phyloP scores from a whole-genome alignment of 2,113 vertebrate genomes.

The Neopipo cinnamomea region DNA sequence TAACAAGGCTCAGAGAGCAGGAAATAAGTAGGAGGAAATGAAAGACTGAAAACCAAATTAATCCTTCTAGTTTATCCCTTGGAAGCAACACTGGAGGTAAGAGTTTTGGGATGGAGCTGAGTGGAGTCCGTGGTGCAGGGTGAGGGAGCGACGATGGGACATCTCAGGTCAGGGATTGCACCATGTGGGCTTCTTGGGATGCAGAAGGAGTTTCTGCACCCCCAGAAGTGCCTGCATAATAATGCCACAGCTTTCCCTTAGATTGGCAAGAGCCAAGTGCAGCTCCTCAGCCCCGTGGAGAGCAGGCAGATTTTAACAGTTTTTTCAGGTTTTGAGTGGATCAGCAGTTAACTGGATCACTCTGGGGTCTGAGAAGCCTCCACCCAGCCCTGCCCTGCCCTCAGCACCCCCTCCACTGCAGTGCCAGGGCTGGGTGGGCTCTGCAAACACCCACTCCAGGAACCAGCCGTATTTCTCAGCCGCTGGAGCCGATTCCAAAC shows the following conservation, averaged over 20 bases:
- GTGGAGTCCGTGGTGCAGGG: background rate
- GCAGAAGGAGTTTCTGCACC: background rate
- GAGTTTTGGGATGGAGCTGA: background rate
- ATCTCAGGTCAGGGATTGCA: background rate
- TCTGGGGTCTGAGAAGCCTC: background rate
- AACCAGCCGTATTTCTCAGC: background rate
- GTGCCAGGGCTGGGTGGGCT: background rate
- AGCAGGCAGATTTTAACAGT: background rate
- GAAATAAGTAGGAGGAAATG: conserved; percentile 9
- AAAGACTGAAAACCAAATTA: background rate
- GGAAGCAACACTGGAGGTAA: background rate
- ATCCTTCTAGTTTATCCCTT: background rate
- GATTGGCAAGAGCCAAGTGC: background rate
- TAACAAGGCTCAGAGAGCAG: background rate
- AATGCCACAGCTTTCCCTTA: background rate
- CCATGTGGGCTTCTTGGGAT: background rate
- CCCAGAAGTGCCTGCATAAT: background rate
- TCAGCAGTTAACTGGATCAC: background rate
- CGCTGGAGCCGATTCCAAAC: background rate
- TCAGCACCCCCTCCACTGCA: background rate
- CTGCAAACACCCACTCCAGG: background rate
- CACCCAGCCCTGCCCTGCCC: background rate
- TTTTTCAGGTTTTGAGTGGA: background rate
- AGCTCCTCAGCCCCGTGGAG: background rate
- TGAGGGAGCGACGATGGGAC: background rate